Conservation (phyloP, 2,797 vertebrate genomes). For the Garrulus glandarius region DNA sequence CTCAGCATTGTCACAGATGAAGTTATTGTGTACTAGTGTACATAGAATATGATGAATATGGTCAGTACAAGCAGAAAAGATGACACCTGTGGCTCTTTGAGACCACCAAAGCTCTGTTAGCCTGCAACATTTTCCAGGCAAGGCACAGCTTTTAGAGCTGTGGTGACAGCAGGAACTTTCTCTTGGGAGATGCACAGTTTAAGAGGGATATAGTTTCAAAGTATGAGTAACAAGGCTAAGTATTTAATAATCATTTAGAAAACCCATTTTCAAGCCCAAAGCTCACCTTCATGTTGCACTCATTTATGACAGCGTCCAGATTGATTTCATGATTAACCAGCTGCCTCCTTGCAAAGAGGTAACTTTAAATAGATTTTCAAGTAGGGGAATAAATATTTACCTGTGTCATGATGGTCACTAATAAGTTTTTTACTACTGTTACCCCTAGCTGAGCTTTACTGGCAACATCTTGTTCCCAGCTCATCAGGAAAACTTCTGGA, state of each 20-base stretch:
- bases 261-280: background rate
- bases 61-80: background rate
- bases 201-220: background rate
- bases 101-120: background rate
- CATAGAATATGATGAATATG: background rate
- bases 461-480: background rate
- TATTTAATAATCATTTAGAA: background rate
- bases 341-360: background rate
- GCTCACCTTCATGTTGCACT: background rate
- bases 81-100: rapidly evolving
- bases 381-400: background rate
- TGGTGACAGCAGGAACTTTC: background rate
- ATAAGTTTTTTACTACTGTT: background rate
- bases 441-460: background rate
- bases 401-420: rapidly evolving
- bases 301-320: background rate
- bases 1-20: background rate
- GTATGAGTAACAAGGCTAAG: background rate
- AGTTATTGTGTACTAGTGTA: background rate
- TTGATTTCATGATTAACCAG: background rate
- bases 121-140: rapidly evolving
- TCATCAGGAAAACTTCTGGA: background rate
- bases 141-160: background rate
- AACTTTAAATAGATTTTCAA: background rate
- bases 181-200: background rate